A percentile compares a stretch with the other conserved stretches of the same genome.
Evolutionary conservation across 2,797 vertebrate genomes (phyloP).

Genomic region (Poecilia wingei): DNA sequence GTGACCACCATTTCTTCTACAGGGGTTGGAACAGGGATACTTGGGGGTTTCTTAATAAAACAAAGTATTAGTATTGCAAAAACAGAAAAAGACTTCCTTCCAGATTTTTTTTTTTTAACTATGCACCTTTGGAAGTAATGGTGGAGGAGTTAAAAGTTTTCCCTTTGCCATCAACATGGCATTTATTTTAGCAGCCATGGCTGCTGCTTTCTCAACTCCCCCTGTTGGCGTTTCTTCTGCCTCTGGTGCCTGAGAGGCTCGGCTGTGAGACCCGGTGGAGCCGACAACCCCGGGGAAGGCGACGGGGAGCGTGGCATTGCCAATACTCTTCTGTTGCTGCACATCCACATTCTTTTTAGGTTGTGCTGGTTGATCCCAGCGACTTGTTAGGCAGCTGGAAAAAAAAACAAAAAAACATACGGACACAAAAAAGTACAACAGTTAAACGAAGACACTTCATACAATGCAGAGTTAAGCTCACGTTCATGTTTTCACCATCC

Average conservation of each 20-base stretch:
- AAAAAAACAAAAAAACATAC: background rate
- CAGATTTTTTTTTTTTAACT: background rate
- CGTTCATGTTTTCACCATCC: background rate
- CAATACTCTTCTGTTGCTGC: slow-evolving; percentile 60
- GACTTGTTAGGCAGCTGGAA: slow-evolving; percentile 79
- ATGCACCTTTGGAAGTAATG: slow-evolving; percentile 80
- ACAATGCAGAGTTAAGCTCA: background rate
- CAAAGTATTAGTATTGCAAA: background rate
- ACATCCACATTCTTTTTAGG: slow-evolving; percentile 65
- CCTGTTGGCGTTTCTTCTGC: slow-evolving; percentile 58
- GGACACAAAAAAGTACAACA: background rate
- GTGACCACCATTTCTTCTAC: slow-evolving; percentile 79
- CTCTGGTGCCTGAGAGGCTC: slow-evolving; percentile 26
- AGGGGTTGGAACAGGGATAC: slow-evolving; percentile 37
- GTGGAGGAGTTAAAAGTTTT: slow-evolving; percentile 82
- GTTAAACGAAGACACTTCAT: background rate
- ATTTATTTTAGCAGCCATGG: slow-evolving; percentile 86
- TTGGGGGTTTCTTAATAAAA: slow-evolving; percentile 58
- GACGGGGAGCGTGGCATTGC: slow-evolving; percentile 50
- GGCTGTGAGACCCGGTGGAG: slow-evolving; percentile 31
- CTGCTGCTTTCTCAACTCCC: slow-evolving; percentile 83
- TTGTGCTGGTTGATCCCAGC: slow-evolving; percentile 80
- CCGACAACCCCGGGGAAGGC: slow-evolving; percentile 49
- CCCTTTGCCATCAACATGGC: slow-evolving; percentile 88
- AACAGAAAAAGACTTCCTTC: background rate